Evolutionary conservation across 1,140 invertebrate genomes (phyloP), one percentile per base, ranked within the genome.

Genomic region (Dryas iulia): DNA sequence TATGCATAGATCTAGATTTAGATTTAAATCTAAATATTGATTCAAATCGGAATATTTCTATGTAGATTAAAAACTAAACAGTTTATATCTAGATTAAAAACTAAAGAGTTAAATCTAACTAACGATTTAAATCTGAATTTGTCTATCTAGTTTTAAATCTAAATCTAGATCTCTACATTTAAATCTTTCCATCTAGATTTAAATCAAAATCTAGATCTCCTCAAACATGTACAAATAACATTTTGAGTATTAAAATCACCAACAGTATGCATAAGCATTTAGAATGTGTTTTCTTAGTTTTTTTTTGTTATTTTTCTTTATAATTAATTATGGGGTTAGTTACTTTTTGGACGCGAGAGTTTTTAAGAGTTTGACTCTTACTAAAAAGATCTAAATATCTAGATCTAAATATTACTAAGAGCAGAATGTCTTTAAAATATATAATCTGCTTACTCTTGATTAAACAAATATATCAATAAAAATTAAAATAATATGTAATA

Each of bases 241-340:
- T 52, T 53, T 28, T 39, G 39, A 62, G 59, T 62, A 62, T 62
- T 62, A 62, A 28, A 5, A 30, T 23, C 59, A 62, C 28, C 10
- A n/a, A 28, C 59, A 62, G 59, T 62, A 62, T 52, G 14, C 35
- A 58, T 47, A 39, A 47, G 59, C 59, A 61, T 61, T 62, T 52
- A 60, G 24, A 25, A 35, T 25, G 14, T 59, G 12, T 35, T 60
- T 47, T 47, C 26, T 25, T 59, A 33, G 11, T 33, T 35, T 24
- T 35, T 24, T 59, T 33, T 59, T 61, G 3, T 25, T 47, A 47
- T 21, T 7, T 47, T 21, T 47, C 14, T 47, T 47, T 47, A 2
- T 47, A 47, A 8, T 47, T 10, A 47, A 8, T 47, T 10, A 47
- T 47, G 39, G 39, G 14, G 8, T 10, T 3, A 47, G 39, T 47